Percentiles rank a stretch among this genome's conserved stretches.
These are phyloP conservation scores for Cantharis rustica DNA, from an alignment of 2,888 invertebrate genomes.

Conservation along the genomic window DNA sequence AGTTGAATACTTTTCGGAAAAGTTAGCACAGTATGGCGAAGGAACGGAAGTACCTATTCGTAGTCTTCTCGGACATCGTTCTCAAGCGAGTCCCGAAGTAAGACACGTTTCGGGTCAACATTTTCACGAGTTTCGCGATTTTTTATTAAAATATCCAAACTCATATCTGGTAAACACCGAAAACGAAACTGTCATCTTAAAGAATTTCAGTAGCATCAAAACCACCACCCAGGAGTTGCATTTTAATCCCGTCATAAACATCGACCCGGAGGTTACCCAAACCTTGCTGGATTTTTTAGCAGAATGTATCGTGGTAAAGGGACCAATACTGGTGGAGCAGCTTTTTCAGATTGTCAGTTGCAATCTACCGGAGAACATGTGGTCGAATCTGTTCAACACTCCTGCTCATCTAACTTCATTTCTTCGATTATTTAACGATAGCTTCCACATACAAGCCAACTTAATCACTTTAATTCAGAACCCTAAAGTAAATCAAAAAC, in stretches of 20 bases:
- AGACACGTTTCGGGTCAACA: slow-evolving; percentile 94
- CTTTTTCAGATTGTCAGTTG: slow-evolving; percentile 81
- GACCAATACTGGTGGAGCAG: slow-evolving; percentile 85
- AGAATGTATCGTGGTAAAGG: slow-evolving; percentile 73
- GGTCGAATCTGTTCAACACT: slow-evolving; percentile 88
- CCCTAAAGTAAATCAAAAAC: slow-evolving; percentile 67
- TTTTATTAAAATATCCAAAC: slow-evolving; percentile 81
- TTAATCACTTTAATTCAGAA: slow-evolving; percentile 82
- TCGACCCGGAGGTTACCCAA: slow-evolving; percentile 83
- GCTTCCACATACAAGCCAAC: slow-evolving; percentile 92
- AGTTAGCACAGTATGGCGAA: slow-evolving; percentile 93
- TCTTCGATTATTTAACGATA: slow-evolving; percentile 90
- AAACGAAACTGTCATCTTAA: slow-evolving; percentile 76
- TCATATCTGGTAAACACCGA: slow-evolving; percentile 86
- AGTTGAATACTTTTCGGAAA: slow-evolving; percentile 95
- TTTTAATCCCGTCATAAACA: slow-evolving; percentile 75
- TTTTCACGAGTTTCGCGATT: slow-evolving; percentile 89
- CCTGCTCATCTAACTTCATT: slow-evolving; percentile 89
- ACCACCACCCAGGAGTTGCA: slow-evolving; percentile 68
- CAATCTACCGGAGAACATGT: slow-evolving; percentile 57
- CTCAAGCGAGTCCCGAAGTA: slow-evolving; percentile 96
- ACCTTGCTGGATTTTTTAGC: slow-evolving; percentile 82
- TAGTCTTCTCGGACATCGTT: slow-evolving; percentile 93
- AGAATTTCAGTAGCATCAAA: slow-evolving; percentile 55
- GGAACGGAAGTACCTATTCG: slow-evolving; percentile 97